These are phyloP conservation scores for Sitophilus oryzae DNA, from an alignment of 1,140 invertebrate species.

Conservation along the genomic window DNA sequence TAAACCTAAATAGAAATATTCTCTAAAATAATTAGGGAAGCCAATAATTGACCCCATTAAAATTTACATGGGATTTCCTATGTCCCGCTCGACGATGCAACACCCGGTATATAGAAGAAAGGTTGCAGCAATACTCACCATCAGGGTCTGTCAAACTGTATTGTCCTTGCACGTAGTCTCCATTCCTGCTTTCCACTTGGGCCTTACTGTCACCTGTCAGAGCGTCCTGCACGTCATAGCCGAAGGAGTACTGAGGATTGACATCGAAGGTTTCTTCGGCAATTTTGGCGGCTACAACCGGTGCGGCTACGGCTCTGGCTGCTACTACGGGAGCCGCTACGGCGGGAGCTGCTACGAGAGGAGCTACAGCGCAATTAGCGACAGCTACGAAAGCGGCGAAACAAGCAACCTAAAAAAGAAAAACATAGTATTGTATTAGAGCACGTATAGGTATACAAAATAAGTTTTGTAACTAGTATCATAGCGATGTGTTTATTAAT, in stretches of 20 bases:
- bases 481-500: too few relatives aligned
- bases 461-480: too few relatives aligned
- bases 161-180: conserved; percentile 59
- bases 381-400: background rate
- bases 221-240: conserved; percentile 52
- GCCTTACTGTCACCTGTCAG: conserved; percentile 54
- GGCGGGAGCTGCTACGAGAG: conserved; percentile 23
- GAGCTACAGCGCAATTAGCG: background rate
- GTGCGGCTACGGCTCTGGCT: background rate
- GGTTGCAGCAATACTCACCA: too few relatives aligned
- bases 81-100: too few relatives aligned
- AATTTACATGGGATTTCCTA: too few relatives aligned
- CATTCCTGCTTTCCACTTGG: conserved; percentile 51
- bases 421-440: too few relatives aligned
- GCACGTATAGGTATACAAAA: too few relatives aligned
- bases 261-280: conserved; percentile 48
- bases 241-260: conserved; percentile 49
- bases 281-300: conserved; percentile 38
- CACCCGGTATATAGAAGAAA: too few relatives aligned
- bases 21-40: too few relatives aligned
- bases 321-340: background rate
- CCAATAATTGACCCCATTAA: too few relatives aligned
- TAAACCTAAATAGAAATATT: too few relatives aligned
- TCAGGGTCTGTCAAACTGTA: conserved; percentile 61
- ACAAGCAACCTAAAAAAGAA: background rate